Evolutionary conservation across 1,140 invertebrate species (phyloP).

Genomic region (Stegodyphus mimosarum): DNA sequence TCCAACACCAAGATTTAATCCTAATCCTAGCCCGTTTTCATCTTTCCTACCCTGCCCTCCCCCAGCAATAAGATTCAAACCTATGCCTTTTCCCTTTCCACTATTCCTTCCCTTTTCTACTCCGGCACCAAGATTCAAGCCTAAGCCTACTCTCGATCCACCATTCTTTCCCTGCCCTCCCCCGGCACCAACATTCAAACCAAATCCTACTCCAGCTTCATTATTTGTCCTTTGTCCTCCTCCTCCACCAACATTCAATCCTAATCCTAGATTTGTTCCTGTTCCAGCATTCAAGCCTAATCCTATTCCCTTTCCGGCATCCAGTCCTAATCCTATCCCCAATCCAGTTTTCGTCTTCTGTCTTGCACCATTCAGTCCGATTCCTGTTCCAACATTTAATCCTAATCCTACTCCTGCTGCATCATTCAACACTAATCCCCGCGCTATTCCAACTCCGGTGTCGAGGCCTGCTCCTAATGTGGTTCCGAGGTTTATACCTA

Average conservation of each 20-base stretch:
- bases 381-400: background rate
- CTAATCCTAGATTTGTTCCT: background rate
- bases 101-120: too few relatives aligned
- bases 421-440: background rate
- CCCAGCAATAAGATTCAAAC: too few relatives aligned
- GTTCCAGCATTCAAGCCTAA: background rate
- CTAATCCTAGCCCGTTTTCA: too few relatives aligned
- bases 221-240: too few relatives aligned
- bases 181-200: too few relatives aligned
- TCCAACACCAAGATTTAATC: too few relatives aligned
- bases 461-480: background rate
- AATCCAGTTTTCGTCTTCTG: background rate
- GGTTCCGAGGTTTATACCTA: background rate
- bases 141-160: too few relatives aligned
- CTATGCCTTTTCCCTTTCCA: too few relatives aligned
- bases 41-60: too few relatives aligned
- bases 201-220: too few relatives aligned
- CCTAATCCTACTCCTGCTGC: background rate
- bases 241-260: background rate
- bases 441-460: background rate
- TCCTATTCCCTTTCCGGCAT: background rate
- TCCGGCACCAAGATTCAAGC: too few relatives aligned
- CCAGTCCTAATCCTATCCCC: background rate
- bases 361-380: background rate
- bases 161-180: too few relatives aligned